Evolutionary conservation across 2,797 vertebrate species (phyloP).

Genomic region (Ammospiza maritima): DNA sequence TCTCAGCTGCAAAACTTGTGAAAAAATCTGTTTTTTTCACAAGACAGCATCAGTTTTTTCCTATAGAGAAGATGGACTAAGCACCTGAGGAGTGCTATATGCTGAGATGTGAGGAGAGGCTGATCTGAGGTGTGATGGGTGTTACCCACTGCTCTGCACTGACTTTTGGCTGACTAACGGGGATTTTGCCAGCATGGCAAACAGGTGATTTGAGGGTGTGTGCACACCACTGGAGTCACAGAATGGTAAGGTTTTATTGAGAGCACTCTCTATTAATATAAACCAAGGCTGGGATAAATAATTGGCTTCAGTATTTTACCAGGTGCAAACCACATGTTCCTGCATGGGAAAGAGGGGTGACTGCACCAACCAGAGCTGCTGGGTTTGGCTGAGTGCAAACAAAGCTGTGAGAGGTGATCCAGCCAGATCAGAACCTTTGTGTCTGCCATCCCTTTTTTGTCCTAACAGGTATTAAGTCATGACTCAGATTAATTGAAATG

Average conservation of each 20-base stretch:
- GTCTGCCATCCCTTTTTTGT: not conserved
- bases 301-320: not conserved
- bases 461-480: not conserved
- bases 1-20: not conserved
- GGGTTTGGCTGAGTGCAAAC: not conserved
- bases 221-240: not conserved
- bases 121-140: not conserved
- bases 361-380: not conserved
- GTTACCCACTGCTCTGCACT: not conserved
- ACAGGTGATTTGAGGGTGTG: not conserved
- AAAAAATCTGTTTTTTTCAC: not conserved
- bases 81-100: not conserved
- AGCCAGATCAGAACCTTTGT: not conserved
- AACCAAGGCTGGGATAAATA: not conserved
- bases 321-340: not conserved
- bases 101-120: not conserved
- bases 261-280: not conserved
- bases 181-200: not conserved
- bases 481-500: not conserved
- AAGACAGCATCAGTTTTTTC: not conserved
- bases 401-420: not conserved
- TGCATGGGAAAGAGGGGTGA: not conserved
- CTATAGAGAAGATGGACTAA: not conserved
- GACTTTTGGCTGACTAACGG: not conserved
- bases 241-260: not conserved